Evolutionary conservation across 2,888 invertebrate genomes (phyloP), one percentile per base, ranked within the genome.

Genomic region (Ephialtes manifestator): DNA sequence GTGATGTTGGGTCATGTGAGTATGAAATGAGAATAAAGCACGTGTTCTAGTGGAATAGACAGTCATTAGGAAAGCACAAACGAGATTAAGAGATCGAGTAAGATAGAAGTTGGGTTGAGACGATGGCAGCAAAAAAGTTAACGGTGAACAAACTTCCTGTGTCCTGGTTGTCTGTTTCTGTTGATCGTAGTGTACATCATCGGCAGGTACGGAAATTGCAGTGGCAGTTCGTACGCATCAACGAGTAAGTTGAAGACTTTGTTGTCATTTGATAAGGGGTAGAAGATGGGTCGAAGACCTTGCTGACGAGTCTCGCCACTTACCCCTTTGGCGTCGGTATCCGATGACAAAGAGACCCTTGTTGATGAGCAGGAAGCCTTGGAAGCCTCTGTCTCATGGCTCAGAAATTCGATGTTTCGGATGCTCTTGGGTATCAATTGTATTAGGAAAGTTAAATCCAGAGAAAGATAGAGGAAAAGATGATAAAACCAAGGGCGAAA

Each of bases 331-430:
- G 63, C 35, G 31, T 63, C 15, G 75, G 63, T 51, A 31, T 63
- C 75, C 63, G 13, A 55, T 75, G 39, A 75, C 75, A 75, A 75
- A 60, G 58, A 63, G 48, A 18, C 31, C 31, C 48, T 35, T 35
- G 63, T 13, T 35, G 35, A 63, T 28, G 63, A 18, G 46, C n/a
- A 18, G 31, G 13, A n/a, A n/a, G 63, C 48, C 31, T 39, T 18
- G 53, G 15, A 4, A 31, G 18, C 11, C 11, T 60, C n/a, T 60
- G n/a, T 46, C 60, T 60, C 28, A 28, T 3, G 60, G 11, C 46
- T 63, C 48, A 20, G 75, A 63, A 60, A 63, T 75, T 63, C 20
- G 75, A 75, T 63, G 63, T 63, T 63, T 63, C 13, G 13, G 63
- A 48, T 75, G 20, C 75, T 48, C 60, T 60, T 35, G 35, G 48